Evolutionary conservation across 2,797 vertebrate species (phyloP).

Genomic region (Chaetodon trifasciatus): DNA sequence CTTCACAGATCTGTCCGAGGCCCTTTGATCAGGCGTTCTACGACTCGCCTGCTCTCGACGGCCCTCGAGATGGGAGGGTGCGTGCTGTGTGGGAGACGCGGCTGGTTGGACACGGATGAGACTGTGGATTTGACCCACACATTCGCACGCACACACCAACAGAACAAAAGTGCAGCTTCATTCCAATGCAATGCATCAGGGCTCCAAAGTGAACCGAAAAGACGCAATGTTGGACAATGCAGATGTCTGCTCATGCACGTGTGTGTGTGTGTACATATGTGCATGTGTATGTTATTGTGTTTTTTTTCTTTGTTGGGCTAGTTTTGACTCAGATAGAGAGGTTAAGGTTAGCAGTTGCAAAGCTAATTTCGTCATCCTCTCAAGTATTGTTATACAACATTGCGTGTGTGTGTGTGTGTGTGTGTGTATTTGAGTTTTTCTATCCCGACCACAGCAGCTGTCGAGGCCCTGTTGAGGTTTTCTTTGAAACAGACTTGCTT

Average conservation of each 20-base stretch:
- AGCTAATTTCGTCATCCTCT: slow-evolving; percentile 5
- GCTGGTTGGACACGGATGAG: slow-evolving; percentile 60
- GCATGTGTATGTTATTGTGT: not conserved
- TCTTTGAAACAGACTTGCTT: slow-evolving; percentile 57
- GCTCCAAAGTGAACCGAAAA: not conserved
- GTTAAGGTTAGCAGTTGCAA: not conserved
- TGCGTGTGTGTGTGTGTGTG: slow-evolving; percentile 5
- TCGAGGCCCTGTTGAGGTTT: slow-evolving; percentile 30
- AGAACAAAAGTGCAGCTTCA: slow-evolving; percentile 1
- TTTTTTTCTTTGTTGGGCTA: slow-evolving; percentile 1
- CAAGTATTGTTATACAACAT: slow-evolving; percentile 18
- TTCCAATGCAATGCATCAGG: slow-evolving; percentile 12
- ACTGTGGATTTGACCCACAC: slow-evolving; percentile 55
- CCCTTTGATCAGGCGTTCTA: slow-evolving; percentile 78
- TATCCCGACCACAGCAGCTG: slow-evolving; percentile 14
- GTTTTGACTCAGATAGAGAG: slow-evolving; percentile 8
- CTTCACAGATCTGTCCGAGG: slow-evolving; percentile 79
- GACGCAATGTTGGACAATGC: not conserved
- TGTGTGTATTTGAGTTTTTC: slow-evolving; percentile 23
- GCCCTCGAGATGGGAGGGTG: slow-evolving; percentile 67
- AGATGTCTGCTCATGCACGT: not conserved
- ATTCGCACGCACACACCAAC: slow-evolving; percentile 7
- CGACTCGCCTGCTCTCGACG: slow-evolving; percentile 68
- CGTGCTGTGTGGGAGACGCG: slow-evolving; percentile 56
- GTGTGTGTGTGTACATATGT: not conserved